Evolutionary conservation across 1,140 invertebrate genomes (phyloP), one percentile per base, ranked within the genome.

Genomic region (Drosophila suzukii): DNA sequence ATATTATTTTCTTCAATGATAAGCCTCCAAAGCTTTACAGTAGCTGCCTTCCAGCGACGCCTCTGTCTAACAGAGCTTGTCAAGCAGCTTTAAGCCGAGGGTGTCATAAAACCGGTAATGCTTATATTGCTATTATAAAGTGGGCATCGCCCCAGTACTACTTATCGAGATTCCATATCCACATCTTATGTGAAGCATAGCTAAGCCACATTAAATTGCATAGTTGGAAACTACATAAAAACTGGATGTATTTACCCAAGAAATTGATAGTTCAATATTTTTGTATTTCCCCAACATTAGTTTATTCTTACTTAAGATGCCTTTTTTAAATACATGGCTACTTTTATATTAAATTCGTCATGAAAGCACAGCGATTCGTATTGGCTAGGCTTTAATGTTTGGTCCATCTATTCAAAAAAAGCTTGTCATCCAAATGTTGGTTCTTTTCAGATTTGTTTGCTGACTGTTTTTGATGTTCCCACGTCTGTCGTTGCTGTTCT

Each of bases 401-500:
- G 0, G 27, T 27, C 27, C 27, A 27, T 27, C 27, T 27, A 27
- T 27, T 0, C 1, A 3, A 27, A 27, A 27, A 27, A 27, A 27
- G 27, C 27, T 27, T 4, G 3, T 27, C 27, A 32, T 32, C 30
- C 30, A 1, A 32, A 8, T 32, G 6, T 8, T 6, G 30, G 1
- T 7, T 6, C 6, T 32, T 32, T 8, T 8, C 30, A 7, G 47
- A n/a, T 30, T 51, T 15, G 3, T 13, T 20, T 53, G 36, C 68
- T 58, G 61, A 32, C 61, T 81, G 78, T 61, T 80, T 66, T 72
- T 80, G 70, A 75, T 71, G 77, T 60, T 75, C 39, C 56, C 63
- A 54, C 51, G 76, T 51, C 44, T 65, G 76, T 65, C 74, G 51
- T 83, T 39, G 38, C 6, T 39, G 13, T n/a, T 41, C 39, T n/a